A percentile compares a stretch with the other conserved stretches of the same genome.
Conservation (phyloP, 2,113 vertebrate species). For the Pithys albifrons region DNA sequence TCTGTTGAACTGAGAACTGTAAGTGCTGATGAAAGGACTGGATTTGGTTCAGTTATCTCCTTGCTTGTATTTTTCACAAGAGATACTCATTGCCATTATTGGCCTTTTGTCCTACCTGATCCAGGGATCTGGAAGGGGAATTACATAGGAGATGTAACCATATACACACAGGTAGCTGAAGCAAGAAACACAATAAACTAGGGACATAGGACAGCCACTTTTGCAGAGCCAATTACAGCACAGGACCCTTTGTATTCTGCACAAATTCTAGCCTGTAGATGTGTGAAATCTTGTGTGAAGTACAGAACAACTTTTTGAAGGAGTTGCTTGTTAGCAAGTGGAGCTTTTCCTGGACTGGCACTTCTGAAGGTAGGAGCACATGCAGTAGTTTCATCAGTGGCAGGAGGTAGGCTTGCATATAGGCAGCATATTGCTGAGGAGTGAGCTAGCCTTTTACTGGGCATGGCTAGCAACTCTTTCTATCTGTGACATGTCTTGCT, state of each 20-base stretch:
- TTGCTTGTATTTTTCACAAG: neutral
- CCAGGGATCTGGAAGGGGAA: neutral
- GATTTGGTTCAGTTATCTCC: neutral
- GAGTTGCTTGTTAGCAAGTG: neutral
- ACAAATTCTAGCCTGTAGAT: neutral
- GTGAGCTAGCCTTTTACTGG: conserved; percentile 11
- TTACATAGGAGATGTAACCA: neutral
- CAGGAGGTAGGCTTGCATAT: conserved; percentile 37
- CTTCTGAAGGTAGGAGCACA: neutral
- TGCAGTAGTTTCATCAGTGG: neutral
- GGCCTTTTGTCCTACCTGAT: neutral
- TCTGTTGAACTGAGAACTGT: neutral
- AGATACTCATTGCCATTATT: neutral
- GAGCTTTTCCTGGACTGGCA: neutral
- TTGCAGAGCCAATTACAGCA: neutral
- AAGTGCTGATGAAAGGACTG: neutral
- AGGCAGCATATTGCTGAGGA: conserved; percentile 8
- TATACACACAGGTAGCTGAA: neutral
- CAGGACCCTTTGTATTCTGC: neutral
- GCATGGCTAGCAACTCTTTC: neutral
- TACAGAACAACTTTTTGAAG: neutral
- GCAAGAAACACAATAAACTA: neutral
- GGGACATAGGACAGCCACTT: neutral
- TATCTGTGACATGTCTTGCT: neutral
- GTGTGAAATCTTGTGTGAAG: neutral